Evolutionary conservation across 2,888 invertebrate genomes (phyloP), one percentile per base, ranked within the genome.

Genomic region (Zelleria hepariella): DNA sequence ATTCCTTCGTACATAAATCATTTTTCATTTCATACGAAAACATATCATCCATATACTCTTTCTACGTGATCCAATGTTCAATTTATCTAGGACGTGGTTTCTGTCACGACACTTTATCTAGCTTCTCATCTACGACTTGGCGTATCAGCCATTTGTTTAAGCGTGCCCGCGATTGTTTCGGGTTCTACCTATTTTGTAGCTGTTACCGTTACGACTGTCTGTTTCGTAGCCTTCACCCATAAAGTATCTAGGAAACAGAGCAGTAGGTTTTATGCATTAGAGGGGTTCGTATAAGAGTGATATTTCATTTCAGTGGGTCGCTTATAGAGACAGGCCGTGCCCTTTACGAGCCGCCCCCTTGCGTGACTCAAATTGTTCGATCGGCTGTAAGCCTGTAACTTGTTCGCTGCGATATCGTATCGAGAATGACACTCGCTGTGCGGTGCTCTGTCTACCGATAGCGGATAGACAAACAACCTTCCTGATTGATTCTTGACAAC

Each of bases 301-400:
- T 32, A 32, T 32, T 32, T 32, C 2, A 5, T 32, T 3, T 48
- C n/a, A 2, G 5, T 48, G 5, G 2, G n/a, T 4, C 48, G 20
- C 10, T 48, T 48, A 52, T 52, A 52, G 52, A 52, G 21, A 53
- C 52, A 53, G 32, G 68, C 65, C 67, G 68, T 73, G 68, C 65
- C 66, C 64, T 54, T 60, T 66, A 68, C 68, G 63, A 67, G n/a
- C 62, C 66, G 61, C 20, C 64, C 64, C 66, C 64, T 80, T 66
- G 81, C 83, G 82, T 83, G 84, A 79, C 77, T 76, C 59, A 68
- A 73, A 71, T 70, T 68, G 69, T 76, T 78, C 72, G 68, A 78
- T 73, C 65, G 71, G 65, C 71, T 69, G 70, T 71, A 69, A 67
- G 71, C 65, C 71, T 69, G 70, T 71, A 69, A 67, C 71, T 68